Evolutionary conservation across 1,140 invertebrate species (phyloP), one percentile per base, ranked within the genome.

Genomic region (Tachypleus tridentatus): DNA sequence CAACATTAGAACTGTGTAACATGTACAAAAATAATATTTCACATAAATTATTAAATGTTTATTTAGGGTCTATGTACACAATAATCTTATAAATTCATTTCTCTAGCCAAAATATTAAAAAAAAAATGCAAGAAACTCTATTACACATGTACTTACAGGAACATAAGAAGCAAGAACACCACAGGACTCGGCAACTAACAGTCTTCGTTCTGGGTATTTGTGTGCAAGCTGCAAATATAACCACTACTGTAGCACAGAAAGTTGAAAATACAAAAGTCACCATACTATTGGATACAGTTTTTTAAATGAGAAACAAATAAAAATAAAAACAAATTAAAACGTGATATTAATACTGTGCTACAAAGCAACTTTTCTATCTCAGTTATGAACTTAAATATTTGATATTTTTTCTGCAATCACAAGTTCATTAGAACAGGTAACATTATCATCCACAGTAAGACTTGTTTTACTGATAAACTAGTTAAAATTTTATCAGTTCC

Each of bases 171-270:
- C 83, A 63, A 90, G 74, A n/a, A 82, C 81, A 4, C 82, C 82
- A 75, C 86, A 88, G 53, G 85, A 84, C 75, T 89, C 86, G 11
- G 85, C 85, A 10, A 88, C 86, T 10, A 90, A 71, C 48, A 87
- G 73, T 62, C 87, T 77, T 70, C 84, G 80, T 72, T 89, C 87
- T 3, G 81, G 74, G 75, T 88, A 84, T 72, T 86, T 86, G 72
- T 88, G 84, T 66, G 80, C 83, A 67, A 88, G 83, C 76, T 79
- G 67, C 47, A 72, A 73, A 49, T 63, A 64, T 64, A 63, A 10
- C 51, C 9, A 47, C 10, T 53, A 59, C 49, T 60, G 57, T 29
- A 63, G 10, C 47, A 61, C 1, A 48, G 3, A 58, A 50, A 4
- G 51, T n/a, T 11, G 11, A 5, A 4, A 63, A 50, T 50, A 65